Conservation (phyloP, 92 coral and sea anemone genomes). For the Epizoanthus stellaris region DNA sequence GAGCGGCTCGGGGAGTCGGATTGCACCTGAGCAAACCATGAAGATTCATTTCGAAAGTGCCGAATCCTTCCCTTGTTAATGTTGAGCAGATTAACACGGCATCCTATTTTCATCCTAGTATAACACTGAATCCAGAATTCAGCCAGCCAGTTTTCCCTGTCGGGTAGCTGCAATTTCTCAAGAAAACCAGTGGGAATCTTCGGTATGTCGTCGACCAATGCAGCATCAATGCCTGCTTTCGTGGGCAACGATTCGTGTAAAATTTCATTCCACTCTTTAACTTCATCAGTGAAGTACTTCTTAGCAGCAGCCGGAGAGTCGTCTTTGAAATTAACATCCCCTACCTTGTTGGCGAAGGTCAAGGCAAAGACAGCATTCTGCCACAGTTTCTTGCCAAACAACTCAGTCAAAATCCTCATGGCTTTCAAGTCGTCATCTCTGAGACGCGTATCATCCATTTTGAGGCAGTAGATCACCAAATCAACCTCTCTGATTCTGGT, state of each 20-base stretch:
- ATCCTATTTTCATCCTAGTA: background rate
- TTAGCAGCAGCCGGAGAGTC: background rate
- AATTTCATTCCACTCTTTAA: conserved; percentile 2
- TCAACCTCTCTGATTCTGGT: background rate
- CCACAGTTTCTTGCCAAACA: conserved; percentile 53
- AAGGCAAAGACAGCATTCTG: conserved; percentile 51
- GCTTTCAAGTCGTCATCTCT: conserved; percentile 29
- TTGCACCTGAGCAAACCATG: background rate
- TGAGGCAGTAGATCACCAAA: conserved; percentile 53
- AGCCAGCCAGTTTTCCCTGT: conserved; percentile 52
- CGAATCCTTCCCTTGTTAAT: conserved; percentile 14
- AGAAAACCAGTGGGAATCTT: conserved; percentile 22
- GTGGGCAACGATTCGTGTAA: background rate
- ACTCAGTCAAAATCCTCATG: conserved; percentile 35
- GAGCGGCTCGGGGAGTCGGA: background rate
- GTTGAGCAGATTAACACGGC: background rate
- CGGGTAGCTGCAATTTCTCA: conserved; percentile 24
- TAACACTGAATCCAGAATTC: conserved; percentile 52
- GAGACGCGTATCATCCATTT: conserved; percentile 53
- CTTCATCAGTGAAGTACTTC: conserved; percentile 15
- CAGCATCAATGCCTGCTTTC: background rate
- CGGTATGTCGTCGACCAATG: background rate
- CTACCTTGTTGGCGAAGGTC: conserved; percentile 58
- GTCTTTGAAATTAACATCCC: conserved; percentile 46
- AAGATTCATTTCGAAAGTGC: background rate